Base-by-base conservation (phyloP, 2,113 vertebrate species). In the Garra rufa region DNA sequence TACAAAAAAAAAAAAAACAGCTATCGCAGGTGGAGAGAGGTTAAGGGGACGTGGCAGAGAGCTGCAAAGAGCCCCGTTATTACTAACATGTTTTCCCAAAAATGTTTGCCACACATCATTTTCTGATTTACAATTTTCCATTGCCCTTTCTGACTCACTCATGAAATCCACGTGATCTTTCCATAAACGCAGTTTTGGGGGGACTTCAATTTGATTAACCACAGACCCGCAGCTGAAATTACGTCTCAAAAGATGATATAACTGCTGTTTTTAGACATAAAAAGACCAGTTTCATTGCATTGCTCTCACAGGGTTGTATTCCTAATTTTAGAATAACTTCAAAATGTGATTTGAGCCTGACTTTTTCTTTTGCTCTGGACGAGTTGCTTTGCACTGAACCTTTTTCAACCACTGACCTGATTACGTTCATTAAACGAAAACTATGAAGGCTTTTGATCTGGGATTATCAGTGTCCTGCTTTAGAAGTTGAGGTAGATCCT, bases 21-120 rank as follows among this genome's bases (percentile, higher is more conserved):
- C 26, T 21, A 44, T 46, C 11, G 24, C 43, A 67, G 59, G 59
- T 67, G 78, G 55, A 76, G 34, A 17, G 55, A 67, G 19, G 17
- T 48, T 30, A 26, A 50, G 44, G 24, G 43, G 11, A 67, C 17
- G 59, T 63, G 59, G 59, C 77, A 46, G 24, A 21, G 17, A 28
- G 55, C 14, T 17, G 26, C 19, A 21, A 10, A 50, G 67, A 26
- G 57, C 9, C 14, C 24, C 55, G 77, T 71, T 82, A 63, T 48
- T 87, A 14, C 61, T 13, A 77, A 83, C 71, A 82, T 76, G 44
- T 87, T 85, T 87, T 87, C 63, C 83, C 82, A 85, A 88, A 85
- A 83, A 50, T 88, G 87, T 88, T 88, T 88, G 87, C 88, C 88
- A 85, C 85, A 88, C 85, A 87, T 82, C n/a, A 88, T 89, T 89